phyloP scores from a whole-genome alignment of 2,113 vertebrate genomes.

The Rhinoderma darwinii region DNA sequence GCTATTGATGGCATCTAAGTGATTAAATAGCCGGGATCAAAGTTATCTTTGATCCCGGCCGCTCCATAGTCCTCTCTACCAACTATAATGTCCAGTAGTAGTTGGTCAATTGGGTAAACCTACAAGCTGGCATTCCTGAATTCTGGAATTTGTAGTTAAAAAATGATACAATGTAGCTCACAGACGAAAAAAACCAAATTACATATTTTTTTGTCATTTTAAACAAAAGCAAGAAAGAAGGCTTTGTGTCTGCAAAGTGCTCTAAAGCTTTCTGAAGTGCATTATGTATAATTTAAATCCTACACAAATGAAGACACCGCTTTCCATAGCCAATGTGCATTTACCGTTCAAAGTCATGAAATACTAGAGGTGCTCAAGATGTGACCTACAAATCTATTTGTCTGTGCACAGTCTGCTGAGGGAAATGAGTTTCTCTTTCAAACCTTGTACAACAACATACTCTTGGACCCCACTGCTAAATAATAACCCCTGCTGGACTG shows the following conservation, averaged over 20 bases:
- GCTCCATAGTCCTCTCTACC: too few species aligned
- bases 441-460: background rate
- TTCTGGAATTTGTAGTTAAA: background rate
- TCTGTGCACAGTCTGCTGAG: background rate
- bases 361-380: background rate
- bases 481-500: background rate
- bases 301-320: background rate
- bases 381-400: conserved; percentile 7
- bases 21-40: too few species aligned
- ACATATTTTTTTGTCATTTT: background rate
- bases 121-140: background rate
- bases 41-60: too few species aligned
- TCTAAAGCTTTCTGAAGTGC: background rate
- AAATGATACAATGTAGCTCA: background rate
- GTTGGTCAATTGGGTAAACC: background rate
- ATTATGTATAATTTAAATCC: background rate
- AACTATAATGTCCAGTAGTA: background rate
- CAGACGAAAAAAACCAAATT: background rate
- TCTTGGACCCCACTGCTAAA: background rate
- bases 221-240: background rate
- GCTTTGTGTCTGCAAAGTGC: background rate
- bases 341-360: background rate
- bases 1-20: too few species aligned
- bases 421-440: background rate
- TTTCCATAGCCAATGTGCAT: background rate